These are phyloP conservation scores for Agriopis leucophaearia DNA, from an alignment of 2,888 invertebrate species.

Conservation along the genomic window DNA sequence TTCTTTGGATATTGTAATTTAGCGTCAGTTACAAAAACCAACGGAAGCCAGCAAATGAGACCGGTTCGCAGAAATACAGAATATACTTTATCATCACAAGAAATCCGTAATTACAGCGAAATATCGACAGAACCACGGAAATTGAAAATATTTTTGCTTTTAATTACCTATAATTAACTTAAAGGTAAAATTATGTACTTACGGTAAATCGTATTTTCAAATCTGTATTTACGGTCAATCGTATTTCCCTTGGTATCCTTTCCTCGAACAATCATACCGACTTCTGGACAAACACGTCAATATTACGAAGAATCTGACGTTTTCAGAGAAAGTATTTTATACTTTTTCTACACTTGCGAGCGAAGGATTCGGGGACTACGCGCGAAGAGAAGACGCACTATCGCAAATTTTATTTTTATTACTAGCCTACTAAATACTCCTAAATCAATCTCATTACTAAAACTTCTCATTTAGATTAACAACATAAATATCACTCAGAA, in stretches of 20 bases:
- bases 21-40: background rate
- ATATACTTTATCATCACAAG: slow-evolving; percentile 11
- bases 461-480: too few relatives aligned
- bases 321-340: slow-evolving; percentile 9
- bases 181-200: background rate
- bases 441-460: too few relatives aligned
- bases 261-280: background rate
- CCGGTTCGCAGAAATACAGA: slow-evolving; percentile 9
- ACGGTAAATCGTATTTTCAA: slow-evolving; percentile 1
- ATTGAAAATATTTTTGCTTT: slow-evolving; percentile 1
- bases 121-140: slow-evolving; percentile 1
- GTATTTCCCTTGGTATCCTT: background rate
- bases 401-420: too few relatives aligned
- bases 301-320: background rate
- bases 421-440: too few relatives aligned
- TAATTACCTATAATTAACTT: background rate
- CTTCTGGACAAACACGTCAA: slow-evolving; percentile 3
- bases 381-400: background rate
- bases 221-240: background rate
- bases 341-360: background rate
- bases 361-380: background rate
- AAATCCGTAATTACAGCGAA: background rate
- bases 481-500: too few relatives aligned
- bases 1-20: slow-evolving; percentile 13
- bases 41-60: slow-evolving; percentile 12